Conservation (phyloP, 37 sponge, comb jelly and placozoan genomes). For the Halichondria panicea region DNA sequence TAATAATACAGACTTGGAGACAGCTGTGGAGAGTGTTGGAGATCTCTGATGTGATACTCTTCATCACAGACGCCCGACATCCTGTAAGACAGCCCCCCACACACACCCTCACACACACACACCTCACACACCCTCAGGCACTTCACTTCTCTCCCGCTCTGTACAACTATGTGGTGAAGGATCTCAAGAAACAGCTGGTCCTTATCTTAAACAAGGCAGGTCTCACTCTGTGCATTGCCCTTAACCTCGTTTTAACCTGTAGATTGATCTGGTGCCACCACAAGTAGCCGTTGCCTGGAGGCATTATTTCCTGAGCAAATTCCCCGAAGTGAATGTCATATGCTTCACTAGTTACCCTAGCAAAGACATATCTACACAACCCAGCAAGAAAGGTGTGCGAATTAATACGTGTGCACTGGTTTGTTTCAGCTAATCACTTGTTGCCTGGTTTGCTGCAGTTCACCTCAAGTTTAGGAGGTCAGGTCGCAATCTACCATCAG, state of each 20-base stretch:
- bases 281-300: constrained; percentile 94
- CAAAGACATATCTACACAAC: constrained; percentile 32
- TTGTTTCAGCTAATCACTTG: background rate
- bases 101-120: background rate
- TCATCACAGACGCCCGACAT: constrained; percentile 82
- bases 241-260: background rate
- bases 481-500: constrained; percentile 36
- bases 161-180: constrained; percentile 68
- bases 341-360: constrained; percentile 91
- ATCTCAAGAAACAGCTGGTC: constrained; percentile 73
- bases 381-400: constrained; percentile 13
- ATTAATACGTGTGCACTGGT: background rate
- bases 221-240: background rate
- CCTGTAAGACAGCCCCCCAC: constrained; percentile 52
- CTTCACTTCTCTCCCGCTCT: constrained; percentile 91
- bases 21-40: constrained; percentile 98
- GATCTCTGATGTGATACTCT: constrained; percentile 80
- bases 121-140: constrained; percentile 25
- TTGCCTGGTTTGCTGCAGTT: too few species aligned
- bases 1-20: constrained; percentile 81
- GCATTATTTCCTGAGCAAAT: constrained; percentile 82
- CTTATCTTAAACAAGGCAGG: constrained; percentile 88
- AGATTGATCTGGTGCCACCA: constrained; percentile 95
- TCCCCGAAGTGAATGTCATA: constrained; percentile 81
- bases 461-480: constrained; percentile 29